Evolutionary conservation across 2,797 vertebrate genomes (phyloP).

Genomic region (Chaenodraco wilsoni): DNA sequence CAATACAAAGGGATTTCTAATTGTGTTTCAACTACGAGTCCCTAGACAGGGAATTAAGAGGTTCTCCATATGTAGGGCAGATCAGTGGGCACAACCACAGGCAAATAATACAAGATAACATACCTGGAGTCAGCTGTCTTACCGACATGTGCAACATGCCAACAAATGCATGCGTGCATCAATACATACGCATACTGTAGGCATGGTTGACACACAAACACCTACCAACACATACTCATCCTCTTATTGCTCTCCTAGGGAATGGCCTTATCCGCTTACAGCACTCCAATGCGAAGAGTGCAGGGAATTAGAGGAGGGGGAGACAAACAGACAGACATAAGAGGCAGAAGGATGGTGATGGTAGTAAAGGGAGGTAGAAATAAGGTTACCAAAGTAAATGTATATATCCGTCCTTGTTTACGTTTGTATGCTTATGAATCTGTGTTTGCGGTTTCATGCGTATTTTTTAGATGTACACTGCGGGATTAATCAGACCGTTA

Average conservation of each 20-base stretch:
- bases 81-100: conserved; percentile 31
- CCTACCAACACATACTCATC: conserved; percentile 66
- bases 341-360: conserved; percentile 18
- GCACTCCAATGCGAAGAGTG: conserved; percentile 68
- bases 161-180: conserved; percentile 10
- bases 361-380: conserved; percentile 11
- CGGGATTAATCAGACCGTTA: conserved; percentile 70
- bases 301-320: conserved; percentile 63
- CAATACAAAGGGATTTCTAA: conserved; percentile 22
- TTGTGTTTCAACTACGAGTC: conserved; percentile 41
- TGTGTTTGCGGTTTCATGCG: conserved; percentile 61
- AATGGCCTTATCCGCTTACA: conserved; percentile 78
- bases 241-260: conserved; percentile 74
- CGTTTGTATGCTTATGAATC: conserved; percentile 22
- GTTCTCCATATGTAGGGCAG: conserved; percentile 54
- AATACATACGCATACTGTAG: background rate
- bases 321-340: conserved; percentile 33
- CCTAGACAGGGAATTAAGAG: conserved; percentile 50
- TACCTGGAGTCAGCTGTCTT: conserved; percentile 5
- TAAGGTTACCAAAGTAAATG: conserved; percentile 25
- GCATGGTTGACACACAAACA: conserved; percentile 38
- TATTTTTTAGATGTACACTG: conserved; percentile 66
- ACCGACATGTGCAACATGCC: conserved; percentile 20
- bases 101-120: conserved; percentile 5
- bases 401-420: conserved; percentile 22